These are phyloP conservation scores for Heliconius sara DNA, from an alignment of 2,888 invertebrate genomes.

Conservation along the genomic window DNA sequence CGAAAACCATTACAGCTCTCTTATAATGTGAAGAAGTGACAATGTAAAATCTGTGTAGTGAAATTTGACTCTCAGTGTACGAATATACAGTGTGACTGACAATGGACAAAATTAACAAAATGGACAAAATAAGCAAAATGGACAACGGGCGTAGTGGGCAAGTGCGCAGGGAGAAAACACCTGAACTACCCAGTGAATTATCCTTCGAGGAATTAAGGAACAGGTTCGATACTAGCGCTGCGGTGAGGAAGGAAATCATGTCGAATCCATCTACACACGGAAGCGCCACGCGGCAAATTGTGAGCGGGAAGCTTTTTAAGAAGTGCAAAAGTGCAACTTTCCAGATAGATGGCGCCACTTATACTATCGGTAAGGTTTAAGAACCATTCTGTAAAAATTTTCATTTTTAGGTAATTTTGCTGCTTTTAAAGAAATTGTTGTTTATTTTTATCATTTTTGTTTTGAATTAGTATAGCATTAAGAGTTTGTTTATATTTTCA, in stretches of 20 bases:
- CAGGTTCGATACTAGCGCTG: conserved; percentile 76
- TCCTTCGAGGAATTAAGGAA: conserved; percentile 78
- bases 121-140: conserved; percentile 55
- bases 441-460: too few relatives aligned
- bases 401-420: background rate
- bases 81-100: background rate
- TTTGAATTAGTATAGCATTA: background rate
- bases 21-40: conserved; percentile 25
- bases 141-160: conserved; percentile 63
- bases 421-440: background rate
- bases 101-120: conserved; percentile 40
- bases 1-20: conserved; percentile 10
- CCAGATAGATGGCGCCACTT: conserved; percentile 93
- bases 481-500: conserved; percentile 27
- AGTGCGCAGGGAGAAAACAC: conserved; percentile 64
- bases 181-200: conserved; percentile 68
- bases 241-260: conserved; percentile 69
- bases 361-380: conserved; percentile 89
- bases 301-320: conserved; percentile 87
- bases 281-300: conserved; percentile 79
- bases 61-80: conserved; percentile 39
- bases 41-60: conserved; percentile 40
- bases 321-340: conserved; percentile 95
- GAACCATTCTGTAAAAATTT: background rate
- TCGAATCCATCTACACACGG: conserved; percentile 79